Conservation (phyloP, 2,888 invertebrate genomes). For the Eumacrocentrus americanus region DNA sequence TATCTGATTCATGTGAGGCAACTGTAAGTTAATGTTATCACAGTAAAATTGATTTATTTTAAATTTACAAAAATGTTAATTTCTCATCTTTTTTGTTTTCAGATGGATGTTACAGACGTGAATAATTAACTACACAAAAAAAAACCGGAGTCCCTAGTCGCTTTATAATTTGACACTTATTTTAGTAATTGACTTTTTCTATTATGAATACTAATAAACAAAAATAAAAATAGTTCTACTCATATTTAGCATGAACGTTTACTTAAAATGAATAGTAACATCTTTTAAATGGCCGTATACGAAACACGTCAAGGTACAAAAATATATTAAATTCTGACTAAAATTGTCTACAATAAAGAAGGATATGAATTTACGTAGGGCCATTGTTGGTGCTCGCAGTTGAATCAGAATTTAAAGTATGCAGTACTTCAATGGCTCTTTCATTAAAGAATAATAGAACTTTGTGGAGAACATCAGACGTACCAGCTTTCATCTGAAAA, state of each 20-base stretch:
- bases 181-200: not conserved
- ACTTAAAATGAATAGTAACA: no score
- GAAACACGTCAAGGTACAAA: not conserved
- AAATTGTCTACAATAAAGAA: not conserved
- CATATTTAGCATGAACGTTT: no score
- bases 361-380: not conserved
- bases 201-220: not conserved
- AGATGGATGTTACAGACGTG: conserved; percentile 37
- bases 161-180: no score
- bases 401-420: conserved; percentile 39
- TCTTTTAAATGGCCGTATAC: no score
- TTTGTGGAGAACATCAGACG: conserved; percentile 44
- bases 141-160: no score
- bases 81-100: conserved; percentile 29
- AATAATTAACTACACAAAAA: no score
- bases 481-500: conserved; percentile 49
- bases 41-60: not conserved
- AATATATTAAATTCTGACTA: not conserved
- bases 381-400: not conserved
- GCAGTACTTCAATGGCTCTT: conserved; percentile 47
- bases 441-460: conserved; percentile 52
- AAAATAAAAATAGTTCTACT: not conserved
- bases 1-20: not conserved
- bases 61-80: not conserved
- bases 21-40: conserved; percentile 1